Conservation (phyloP, 2,797 vertebrate species). For the Cichlasoma orientale region DNA sequence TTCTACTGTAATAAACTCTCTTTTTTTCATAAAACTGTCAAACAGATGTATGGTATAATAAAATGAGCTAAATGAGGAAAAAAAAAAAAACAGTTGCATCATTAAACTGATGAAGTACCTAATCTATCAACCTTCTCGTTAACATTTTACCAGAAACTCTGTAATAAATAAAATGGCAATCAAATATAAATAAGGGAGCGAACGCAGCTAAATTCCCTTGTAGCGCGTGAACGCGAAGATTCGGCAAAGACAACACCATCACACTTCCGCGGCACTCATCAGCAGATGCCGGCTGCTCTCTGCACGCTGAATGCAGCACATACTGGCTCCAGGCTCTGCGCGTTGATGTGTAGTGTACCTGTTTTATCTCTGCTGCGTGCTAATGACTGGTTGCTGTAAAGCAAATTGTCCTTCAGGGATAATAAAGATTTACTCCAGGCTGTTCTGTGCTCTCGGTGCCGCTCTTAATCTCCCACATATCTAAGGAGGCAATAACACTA, state of each 20-base stretch:
- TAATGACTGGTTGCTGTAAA: conserved; percentile 54
- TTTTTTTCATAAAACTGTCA: not conserved
- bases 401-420: conserved; percentile 60
- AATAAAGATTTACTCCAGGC: conserved; percentile 61
- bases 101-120: not conserved
- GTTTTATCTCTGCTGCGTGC: conserved; percentile 35
- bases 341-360: conserved; percentile 31
- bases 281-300: not conserved
- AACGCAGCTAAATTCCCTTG: not conserved
- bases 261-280: not conserved
- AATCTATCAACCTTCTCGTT: not conserved
- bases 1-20: not conserved
- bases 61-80: not conserved
- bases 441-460: conserved; percentile 46
- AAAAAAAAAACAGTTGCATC: not conserved
- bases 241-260: not conserved
- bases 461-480: conserved; percentile 46
- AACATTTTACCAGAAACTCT: not conserved
- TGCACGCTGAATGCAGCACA: not conserved
- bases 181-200: not conserved
- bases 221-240: not conserved
- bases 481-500: conserved; percentile 37
- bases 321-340: conserved; percentile 4
- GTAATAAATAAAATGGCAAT: not conserved
- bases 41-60: not conserved